phyloP scores from a whole-genome alignment of 2,113 vertebrate species.

The Spheniscus mendiculus region DNA sequence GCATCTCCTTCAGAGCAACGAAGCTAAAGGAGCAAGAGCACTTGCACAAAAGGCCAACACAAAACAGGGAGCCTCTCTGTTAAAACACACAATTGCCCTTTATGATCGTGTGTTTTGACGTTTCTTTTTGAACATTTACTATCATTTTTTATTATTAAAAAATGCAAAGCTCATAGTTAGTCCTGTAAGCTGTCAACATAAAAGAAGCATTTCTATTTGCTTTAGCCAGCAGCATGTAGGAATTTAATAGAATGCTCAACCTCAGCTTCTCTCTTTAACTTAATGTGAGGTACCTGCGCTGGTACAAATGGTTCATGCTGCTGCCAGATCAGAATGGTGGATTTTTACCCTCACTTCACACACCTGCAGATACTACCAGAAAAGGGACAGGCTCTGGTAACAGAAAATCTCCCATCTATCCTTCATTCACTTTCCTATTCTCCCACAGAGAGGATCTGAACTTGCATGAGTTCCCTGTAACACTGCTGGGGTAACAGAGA shows the following conservation, averaged over 20 bases:
- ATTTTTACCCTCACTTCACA: background rate
- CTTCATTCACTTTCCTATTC: background rate
- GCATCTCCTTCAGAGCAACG: background rate
- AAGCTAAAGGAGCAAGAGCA: background rate
- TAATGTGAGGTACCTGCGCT: background rate
- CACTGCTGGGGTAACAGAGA: background rate
- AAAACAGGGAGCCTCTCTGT: constrained; percentile 1
- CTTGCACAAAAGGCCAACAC: background rate
- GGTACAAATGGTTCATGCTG: background rate
- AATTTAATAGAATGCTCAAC: background rate
- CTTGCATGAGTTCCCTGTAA: background rate
- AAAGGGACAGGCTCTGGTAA: background rate
- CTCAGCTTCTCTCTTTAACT: background rate
- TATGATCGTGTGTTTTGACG: background rate
- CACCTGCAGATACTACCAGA: background rate
- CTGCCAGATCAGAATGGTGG: background rate
- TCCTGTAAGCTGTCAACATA: background rate
- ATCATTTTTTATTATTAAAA: background rate
- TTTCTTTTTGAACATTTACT: background rate
- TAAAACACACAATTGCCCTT: constrained; percentile 19
- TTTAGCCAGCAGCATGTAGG: background rate
- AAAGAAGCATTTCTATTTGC: background rate
- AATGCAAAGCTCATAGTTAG: background rate
- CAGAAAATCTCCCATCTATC: background rate
- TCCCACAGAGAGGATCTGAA: background rate